These are phyloP conservation scores for Meta bourneti DNA, from an alignment of 2,888 invertebrate species.

Conservation along the genomic window DNA sequence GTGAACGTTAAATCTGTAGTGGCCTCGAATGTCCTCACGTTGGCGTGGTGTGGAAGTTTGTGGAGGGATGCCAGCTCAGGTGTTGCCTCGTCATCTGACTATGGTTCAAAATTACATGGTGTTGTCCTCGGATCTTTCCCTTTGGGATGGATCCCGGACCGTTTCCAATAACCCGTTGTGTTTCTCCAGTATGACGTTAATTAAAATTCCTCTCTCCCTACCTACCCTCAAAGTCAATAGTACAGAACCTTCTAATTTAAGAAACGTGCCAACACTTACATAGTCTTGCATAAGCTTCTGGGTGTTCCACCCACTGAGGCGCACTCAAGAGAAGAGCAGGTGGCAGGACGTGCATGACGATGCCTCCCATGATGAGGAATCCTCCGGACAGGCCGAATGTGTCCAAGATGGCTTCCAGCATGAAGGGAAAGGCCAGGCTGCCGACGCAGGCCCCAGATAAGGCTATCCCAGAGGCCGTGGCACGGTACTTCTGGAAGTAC, in stretches of 20 bases:
- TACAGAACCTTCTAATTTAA: neutral
- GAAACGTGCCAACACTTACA: conserved; percentile 6
- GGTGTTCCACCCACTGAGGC: conserved; percentile 48
- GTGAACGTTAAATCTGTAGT: no score
- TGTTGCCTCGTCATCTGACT: no score
- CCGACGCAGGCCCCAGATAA: conserved; percentile 59
- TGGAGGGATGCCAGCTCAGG: no score
- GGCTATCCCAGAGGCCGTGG: conserved; percentile 63
- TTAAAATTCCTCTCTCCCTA: no score
- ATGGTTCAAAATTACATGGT: no score
- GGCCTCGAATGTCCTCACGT: no score
- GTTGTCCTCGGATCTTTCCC: no score
- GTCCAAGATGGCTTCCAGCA: conserved; percentile 49
- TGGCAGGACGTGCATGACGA: conserved; percentile 58
- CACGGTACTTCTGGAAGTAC: conserved; percentile 52
- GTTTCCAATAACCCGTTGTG: no score
- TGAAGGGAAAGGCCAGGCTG: conserved; percentile 51
- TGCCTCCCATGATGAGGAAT: conserved; percentile 58
- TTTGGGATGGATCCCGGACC: no score
- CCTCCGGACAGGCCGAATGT: conserved; percentile 37
- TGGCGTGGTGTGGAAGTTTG: no score
- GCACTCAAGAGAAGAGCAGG: conserved; percentile 23
- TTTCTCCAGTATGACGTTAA: no score
- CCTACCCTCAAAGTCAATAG: neutral
- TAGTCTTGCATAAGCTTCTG: conserved; percentile 26